Evolutionary conservation across 2,113 vertebrate species (phyloP), one percentile per base, ranked within the genome.

Genomic region (Ophthalmolycus amberensis): DNA sequence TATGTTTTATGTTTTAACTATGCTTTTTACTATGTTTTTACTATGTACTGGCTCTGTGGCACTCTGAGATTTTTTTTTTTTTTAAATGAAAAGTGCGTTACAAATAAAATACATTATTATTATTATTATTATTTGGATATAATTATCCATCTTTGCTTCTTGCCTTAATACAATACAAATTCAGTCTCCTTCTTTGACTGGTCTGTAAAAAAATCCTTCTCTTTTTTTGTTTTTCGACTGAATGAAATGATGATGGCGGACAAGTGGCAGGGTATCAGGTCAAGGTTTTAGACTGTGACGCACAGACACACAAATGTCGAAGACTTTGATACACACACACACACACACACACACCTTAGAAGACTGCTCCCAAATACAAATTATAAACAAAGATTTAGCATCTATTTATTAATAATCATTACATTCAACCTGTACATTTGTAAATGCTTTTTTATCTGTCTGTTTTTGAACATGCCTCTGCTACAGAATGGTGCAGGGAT

Each of bases 101-200:
- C n/a, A n/a, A n/a, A n/a, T n/a, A n/a, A n/a, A n/a, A n/a, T n/a
- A n/a, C n/a, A n/a, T n/a, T n/a, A n/a, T n/a, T n/a, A n/a, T n/a
- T n/a, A n/a, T n/a, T n/a, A n/a, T n/a, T n/a, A n/a, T n/a, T n/a
- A n/a, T n/a, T 82, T 71, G 25, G 32, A 71, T 76, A 63, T 85
- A 6, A 56, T 71, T 46, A 84, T 85, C 74, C 4, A 81, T 12
- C 40, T 73, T 20, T 44, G 42, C 79, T 88, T 90, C 88, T 88
- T 89, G 77, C 67, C 25, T 56, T 75, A 16, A 68, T 44, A 25
- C 15, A 44, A 22, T 1, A 29, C 25, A 73, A 77, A 78, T 48
- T 18, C 3, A n/a, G 8, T 54, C 63, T 32, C 40, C 22, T 50
- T 76, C 34, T 32, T 40, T 75, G 38, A 72, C 52, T 46, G 50